Evolutionary conservation across 2,797 vertebrate species (phyloP).

Genomic region (Periparus ater): DNA sequence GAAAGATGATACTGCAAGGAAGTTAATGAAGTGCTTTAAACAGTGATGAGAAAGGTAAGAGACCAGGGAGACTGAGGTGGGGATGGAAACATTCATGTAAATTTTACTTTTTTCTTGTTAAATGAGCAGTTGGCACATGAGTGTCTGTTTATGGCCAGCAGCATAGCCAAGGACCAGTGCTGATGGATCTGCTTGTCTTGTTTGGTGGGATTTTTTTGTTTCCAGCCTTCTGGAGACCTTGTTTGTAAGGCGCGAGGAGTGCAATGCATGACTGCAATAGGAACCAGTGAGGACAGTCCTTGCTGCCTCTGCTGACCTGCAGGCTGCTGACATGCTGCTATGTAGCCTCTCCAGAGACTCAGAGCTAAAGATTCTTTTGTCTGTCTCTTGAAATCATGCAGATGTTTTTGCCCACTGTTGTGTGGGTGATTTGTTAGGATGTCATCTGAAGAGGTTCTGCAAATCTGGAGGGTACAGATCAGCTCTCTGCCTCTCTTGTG

Average conservation of each 20-base stretch:
- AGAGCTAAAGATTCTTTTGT: background rate
- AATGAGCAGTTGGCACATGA: background rate
- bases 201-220: background rate
- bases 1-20: background rate
- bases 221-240: background rate
- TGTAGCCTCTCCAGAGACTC: background rate
- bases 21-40: background rate
- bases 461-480: background rate
- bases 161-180: background rate
- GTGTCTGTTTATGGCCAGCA: background rate
- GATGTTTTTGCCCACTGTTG: background rate
- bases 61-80: background rate
- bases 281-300: background rate
- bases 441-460: background rate
- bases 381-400: background rate
- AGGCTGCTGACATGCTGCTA: background rate
- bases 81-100: background rate
- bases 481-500: background rate
- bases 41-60: background rate
- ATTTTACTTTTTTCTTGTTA: background rate
- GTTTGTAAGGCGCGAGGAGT: background rate
- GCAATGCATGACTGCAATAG: background rate
- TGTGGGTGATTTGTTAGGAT: background rate
- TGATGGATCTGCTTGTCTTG: background rate
- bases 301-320: background rate